Percentiles rank a stretch among this genome's conserved stretches.
These are phyloP conservation scores for Tenthredo mesomela DNA, from an alignment of 2,888 invertebrate species.

Conservation along the genomic window DNA sequence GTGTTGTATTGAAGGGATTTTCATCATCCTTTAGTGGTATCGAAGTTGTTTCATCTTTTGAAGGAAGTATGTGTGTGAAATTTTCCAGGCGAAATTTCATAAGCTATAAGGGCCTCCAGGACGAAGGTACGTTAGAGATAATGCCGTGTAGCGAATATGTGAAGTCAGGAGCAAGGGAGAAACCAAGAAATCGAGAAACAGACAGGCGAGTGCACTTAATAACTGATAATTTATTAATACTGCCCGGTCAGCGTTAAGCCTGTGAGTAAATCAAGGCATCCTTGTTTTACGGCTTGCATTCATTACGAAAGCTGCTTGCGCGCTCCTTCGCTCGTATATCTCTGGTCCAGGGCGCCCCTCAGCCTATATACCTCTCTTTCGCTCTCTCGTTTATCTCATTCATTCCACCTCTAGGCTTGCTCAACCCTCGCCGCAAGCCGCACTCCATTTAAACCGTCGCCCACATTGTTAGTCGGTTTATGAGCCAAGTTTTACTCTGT, in stretches of 20 bases:
- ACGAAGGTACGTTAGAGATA: background rate
- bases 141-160: slow-evolving; percentile 13
- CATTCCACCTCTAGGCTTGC: slow-evolving; percentile 29
- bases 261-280: slow-evolving; percentile 75
- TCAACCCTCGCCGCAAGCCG: slow-evolving; percentile 51
- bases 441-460: slow-evolving; percentile 55
- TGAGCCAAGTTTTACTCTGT: slow-evolving; percentile 65
- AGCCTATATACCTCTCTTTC: slow-evolving; percentile 42
- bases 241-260: slow-evolving; percentile 69
- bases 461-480: slow-evolving; percentile 69
- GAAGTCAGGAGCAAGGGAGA: slow-evolving; percentile 27
- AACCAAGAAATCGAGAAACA: slow-evolving; percentile 51
- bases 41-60: too few relatives aligned
- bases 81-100: background rate
- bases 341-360: slow-evolving; percentile 60
- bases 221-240: slow-evolving; percentile 76
- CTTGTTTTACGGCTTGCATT: slow-evolving; percentile 76
- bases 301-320: slow-evolving; percentile 75
- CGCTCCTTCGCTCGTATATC: slow-evolving; percentile 75
- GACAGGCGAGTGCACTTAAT: slow-evolving; percentile 69
- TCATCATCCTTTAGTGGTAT: too few relatives aligned
- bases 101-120: background rate
- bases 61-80: background rate
- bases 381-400: slow-evolving; percentile 12
- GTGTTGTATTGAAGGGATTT: too few relatives aligned